Conservation (phyloP, 1,140 invertebrate species). For the Yoshiicerus persimilis region DNA sequence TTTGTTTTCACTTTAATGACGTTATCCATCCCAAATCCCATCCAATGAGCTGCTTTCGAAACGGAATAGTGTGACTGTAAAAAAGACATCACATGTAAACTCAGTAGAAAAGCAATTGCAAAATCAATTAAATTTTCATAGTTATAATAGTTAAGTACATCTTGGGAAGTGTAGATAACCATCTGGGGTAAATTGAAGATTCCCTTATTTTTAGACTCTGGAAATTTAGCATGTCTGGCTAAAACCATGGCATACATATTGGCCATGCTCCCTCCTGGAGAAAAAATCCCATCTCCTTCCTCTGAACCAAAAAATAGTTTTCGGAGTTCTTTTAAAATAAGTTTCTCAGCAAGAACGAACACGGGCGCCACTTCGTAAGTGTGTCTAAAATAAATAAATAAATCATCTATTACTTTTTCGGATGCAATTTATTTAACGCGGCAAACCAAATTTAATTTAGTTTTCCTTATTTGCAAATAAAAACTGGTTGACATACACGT, state of each 20-base stretch:
- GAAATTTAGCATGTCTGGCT: conserved; percentile 72
- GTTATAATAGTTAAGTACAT: conserved; percentile 59
- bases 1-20: conserved; percentile 70
- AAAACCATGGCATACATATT: conserved; percentile 82
- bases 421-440: not conserved
- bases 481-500: conserved; percentile 62
- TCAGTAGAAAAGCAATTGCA: too few species aligned
- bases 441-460: too few species aligned
- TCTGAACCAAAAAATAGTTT: conserved; percentile 52
- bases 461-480: too few species aligned
- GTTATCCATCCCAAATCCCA: conserved; percentile 78
- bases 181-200: conserved; percentile 63
- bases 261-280: conserved; percentile 78
- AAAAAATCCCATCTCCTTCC: conserved; percentile 62
- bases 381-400: conserved; percentile 45
- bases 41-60: conserved; percentile 73
- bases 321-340: conserved; percentile 52
- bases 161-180: conserved; percentile 72
- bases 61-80: conserved; percentile 82
- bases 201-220: conserved; percentile 72
- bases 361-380: conserved; percentile 51
- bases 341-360: conserved; percentile 46
- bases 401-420: not conserved
- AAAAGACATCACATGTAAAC: not conserved
- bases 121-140: not conserved